Base-by-base conservation (phyloP, 2,797 vertebrate genomes). In the Squalus acanthias region DNA sequence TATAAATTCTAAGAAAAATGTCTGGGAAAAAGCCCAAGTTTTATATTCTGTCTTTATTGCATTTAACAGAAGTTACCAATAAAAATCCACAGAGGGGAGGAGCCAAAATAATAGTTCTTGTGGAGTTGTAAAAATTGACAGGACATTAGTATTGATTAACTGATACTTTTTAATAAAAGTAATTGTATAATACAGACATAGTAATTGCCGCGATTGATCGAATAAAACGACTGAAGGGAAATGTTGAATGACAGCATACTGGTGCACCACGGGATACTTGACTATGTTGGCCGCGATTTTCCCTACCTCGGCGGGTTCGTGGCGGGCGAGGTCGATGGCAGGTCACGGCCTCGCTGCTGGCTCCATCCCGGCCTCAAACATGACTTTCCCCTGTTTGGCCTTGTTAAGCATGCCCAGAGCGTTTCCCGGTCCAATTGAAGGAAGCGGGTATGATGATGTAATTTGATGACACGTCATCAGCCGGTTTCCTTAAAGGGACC, bases 31-130 rank as follows among this genome's bases (percentile, higher is more conserved):
- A 89, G 87, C 46, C 53, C 26, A 60, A 13, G 24, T 26, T 26
- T 89, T 89, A 29, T 89, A 57, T 17, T 89, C 26, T 57, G 53
- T 3, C 24, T 89, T 60, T 89, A 89, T 89, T 89, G 24, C 22
- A 29, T 89, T 89, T 57, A 53, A 60, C 87, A 89, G 87, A 60
- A 89, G 50, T 89, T 89, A 89, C 87, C 53, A 60, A 60, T 89
- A 89, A 89, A 89, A 60, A 89, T 89, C 8, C 29, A 26, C 53
- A 60, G 53, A 60, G 26, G 53, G 26, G 20, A 24, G 29, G 9
- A 89, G 57, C 1, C 57, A 89, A 57, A 10, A 22, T 26, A 89
- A 24, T 33, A 89, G 20, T 89, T 60, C 20, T 88, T 57, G 87
- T 60, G 53, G 53, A 0, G 9, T 53, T 89, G 29, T 60, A 29